Base-by-base conservation (phyloP, 2,888 invertebrate genomes). In the Rhimphoctona megacephalus region DNA sequence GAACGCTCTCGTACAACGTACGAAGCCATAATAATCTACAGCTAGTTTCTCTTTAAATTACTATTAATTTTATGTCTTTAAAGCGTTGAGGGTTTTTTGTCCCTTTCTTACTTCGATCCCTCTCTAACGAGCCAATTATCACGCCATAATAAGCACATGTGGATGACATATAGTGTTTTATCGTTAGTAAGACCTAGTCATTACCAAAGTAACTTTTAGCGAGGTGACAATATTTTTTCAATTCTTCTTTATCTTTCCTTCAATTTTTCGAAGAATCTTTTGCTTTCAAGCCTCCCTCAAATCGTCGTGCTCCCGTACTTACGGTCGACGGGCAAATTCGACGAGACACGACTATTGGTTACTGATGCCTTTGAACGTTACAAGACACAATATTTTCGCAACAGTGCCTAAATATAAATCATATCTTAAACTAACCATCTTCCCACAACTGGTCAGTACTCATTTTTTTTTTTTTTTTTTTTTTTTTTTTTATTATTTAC, bases 151-250 rank as follows among this genome's bases (percentile, higher is more conserved):
- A 83, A 85, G 39, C 72, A 66, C 85, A 85, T 66, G 81, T 81
- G 76, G 73, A 83, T 80, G 81, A 84, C 81, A 77, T 88, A 14
- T 89, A 88, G 88, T 88, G 88, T 66, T 33, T 81, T 91, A 92
- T 91, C 90, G 91, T 91, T 91, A 88, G 91, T 91, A 92, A 93
- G 92, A 93, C 93, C 94, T 94, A 94, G 94, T 94, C 94, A 94
- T 93, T 94, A 93, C 94, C 94, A 94, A 94, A 94, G 94, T 94
- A 92, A 94, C 91, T 91, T 90, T 81, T 76, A 81, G 61, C 78
- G 81, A 79, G 73, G 73, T 86, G 88, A 77, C 86, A 88, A 85
- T 79, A 89, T 85, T 87, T 81, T 85, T 87, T 81, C 19, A 5
- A 25, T 69, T 49, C 74, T 33, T n/a, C 25, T 64, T 69, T 69